A percentile compares a stretch with the other conserved stretches of the same genome.
Evolutionary conservation across 2,113 vertebrate genomes (phyloP).

Genomic region (Lipotes vexillifer): DNA sequence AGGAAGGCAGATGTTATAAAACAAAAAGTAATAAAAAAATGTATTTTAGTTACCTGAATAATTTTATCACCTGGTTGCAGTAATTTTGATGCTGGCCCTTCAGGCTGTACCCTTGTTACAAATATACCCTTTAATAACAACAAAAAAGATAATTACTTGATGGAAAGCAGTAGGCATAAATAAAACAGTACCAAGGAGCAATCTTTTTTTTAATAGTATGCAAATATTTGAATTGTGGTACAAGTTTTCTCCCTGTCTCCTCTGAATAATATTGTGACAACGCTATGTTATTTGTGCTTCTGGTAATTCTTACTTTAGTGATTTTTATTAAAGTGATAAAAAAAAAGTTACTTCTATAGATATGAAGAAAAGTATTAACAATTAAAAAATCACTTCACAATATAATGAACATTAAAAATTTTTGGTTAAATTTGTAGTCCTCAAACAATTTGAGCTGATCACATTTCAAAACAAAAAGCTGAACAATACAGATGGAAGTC

Average conservation of each 20-base stretch:
- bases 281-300: not conserved
- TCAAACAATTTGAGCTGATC: not conserved
- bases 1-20: not conserved
- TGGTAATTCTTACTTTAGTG: not conserved
- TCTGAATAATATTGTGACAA: not conserved
- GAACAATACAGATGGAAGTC: not conserved
- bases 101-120: constrained; percentile 96
- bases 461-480: constrained; percentile 45
- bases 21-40: not conserved
- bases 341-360: not conserved
- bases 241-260: not conserved
- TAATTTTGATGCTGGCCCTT: constrained; percentile 94
- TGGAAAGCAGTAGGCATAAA: not conserved
- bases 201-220: not conserved
- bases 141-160: constrained; percentile 46
- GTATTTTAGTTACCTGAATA: constrained; percentile 84
- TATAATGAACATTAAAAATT: not conserved
- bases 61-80: constrained; percentile 97
- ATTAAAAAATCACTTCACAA: constrained; percentile 23
- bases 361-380: not conserved
- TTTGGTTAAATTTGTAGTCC: not conserved
- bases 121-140: constrained; percentile 92
- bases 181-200: not conserved
- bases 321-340: not conserved
- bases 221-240: not conserved